Conservation (phyloP, 2,888 invertebrate species). For the Epistrophella euchroma region DNA sequence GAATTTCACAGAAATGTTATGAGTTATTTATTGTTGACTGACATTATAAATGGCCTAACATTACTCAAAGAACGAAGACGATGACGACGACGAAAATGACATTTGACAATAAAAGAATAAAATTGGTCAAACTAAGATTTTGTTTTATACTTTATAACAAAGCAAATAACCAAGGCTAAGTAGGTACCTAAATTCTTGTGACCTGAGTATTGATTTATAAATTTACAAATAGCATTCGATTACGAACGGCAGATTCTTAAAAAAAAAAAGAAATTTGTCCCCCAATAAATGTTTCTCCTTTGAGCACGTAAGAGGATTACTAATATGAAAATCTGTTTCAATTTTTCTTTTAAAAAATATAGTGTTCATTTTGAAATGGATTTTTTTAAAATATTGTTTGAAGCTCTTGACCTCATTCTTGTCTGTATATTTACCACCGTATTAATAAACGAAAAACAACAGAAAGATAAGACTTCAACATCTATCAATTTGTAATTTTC, state of each 20-base stretch:
- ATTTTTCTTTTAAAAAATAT: background rate
- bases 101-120: conserved; percentile 3
- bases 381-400: background rate
- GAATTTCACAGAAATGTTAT: conserved; percentile 46
- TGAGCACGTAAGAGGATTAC: conserved; percentile 9
- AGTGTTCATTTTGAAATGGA: background rate
- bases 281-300: background rate
- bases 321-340: background rate
- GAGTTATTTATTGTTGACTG: conserved; percentile 62
- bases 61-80: conserved; percentile 39
- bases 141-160: background rate
- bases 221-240: conserved; percentile 25
- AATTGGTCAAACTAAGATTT: conserved; percentile 30
- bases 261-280: background rate
- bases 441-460: too few species aligned
- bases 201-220: conserved; percentile 26
- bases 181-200: background rate
- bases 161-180: background rate
- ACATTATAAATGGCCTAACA: conserved; percentile 55
- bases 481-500: too few species aligned
- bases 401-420: too few species aligned
- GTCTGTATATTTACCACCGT: too few species aligned
- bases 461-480: too few species aligned
- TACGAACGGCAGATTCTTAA: background rate
- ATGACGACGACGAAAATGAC: background rate